Conservation (phyloP, 1,140 invertebrate genomes). For the Stegodyphus dumicola region DNA sequence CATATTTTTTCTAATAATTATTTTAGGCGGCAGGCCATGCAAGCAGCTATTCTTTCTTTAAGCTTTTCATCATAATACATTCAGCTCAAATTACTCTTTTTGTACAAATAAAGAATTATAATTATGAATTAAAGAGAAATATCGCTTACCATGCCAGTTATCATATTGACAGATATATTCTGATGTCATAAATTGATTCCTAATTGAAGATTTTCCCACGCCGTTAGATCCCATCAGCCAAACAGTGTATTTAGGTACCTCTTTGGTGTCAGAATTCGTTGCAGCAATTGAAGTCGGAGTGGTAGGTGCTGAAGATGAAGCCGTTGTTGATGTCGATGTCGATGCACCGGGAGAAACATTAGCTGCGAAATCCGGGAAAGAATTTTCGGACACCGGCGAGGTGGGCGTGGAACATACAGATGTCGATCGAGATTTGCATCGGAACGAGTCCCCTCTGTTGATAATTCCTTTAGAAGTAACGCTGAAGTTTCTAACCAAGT, state of each 20-base stretch:
- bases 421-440: constrained; percentile 70
- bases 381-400: constrained; percentile 6
- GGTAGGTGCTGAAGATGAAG: background rate
- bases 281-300: background rate
- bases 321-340: background rate
- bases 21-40: too few relatives aligned
- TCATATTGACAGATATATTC: constrained; percentile 95
- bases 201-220: constrained; percentile 91
- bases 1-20: too few relatives aligned
- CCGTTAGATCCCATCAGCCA: constrained; percentile 86
- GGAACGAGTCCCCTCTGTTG: constrained; percentile 78
- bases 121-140: too few relatives aligned
- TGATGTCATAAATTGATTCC: constrained; percentile 93
- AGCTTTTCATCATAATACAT: too few relatives aligned
- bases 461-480: constrained; percentile 86
- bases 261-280: background rate
- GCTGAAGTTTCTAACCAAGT: constrained; percentile 87
- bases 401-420: constrained; percentile 40
- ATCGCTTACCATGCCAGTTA: constrained; percentile 72
- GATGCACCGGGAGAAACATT: constrained; percentile 58
- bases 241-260: constrained; percentile 77
- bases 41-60: too few relatives aligned
- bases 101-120: too few relatives aligned
- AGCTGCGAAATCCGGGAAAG: constrained; percentile 28
- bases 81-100: too few relatives aligned